A percentile compares a stretch with the other conserved stretches of the same genome.
phyloP scores from a whole-genome alignment of 2,888 invertebrate genomes.

The Melinaea menophilus region DNA sequence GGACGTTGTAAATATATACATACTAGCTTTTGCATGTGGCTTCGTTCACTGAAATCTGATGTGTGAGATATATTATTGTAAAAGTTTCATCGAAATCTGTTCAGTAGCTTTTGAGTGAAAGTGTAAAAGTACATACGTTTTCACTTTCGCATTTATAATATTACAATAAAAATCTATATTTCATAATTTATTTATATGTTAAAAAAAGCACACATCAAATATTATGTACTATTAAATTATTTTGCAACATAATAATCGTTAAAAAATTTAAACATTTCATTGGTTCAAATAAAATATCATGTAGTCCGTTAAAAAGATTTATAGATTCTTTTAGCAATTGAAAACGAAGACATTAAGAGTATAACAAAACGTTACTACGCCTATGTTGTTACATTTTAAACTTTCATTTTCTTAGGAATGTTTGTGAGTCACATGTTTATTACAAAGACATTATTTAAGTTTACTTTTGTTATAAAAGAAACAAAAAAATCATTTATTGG shows the following conservation, averaged over 20 bases:
- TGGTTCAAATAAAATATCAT: background rate
- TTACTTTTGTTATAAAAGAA: too few relatives aligned
- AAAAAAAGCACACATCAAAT: too few relatives aligned
- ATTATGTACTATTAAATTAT: too few relatives aligned
- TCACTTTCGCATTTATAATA: too few relatives aligned
- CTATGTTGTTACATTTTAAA: conserved; percentile 16
- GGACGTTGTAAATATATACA: background rate
- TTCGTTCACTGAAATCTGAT: background rate
- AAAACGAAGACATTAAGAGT: conserved; percentile 7
- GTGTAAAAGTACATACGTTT: too few relatives aligned
- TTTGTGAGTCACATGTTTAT: conserved; percentile 9
- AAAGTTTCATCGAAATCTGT: too few relatives aligned
- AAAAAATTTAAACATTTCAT: too few relatives aligned
- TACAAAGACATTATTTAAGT: background rate
- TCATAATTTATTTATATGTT: too few relatives aligned
- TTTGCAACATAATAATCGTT: too few relatives aligned
- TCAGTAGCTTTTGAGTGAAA: too few relatives aligned
- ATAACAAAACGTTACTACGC: conserved; percentile 13
- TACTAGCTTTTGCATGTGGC: background rate
- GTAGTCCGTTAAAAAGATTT: background rate
- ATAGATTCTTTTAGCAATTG: conserved; percentile 3
- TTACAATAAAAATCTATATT: too few relatives aligned
- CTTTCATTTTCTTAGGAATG: conserved; percentile 23
- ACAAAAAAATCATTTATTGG: too few relatives aligned
- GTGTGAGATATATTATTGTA: background rate